Evolutionary conservation across 2,113 vertebrate species (phyloP), one percentile per base, ranked within the genome.

Genomic region (Cinclus mexicanus): DNA sequence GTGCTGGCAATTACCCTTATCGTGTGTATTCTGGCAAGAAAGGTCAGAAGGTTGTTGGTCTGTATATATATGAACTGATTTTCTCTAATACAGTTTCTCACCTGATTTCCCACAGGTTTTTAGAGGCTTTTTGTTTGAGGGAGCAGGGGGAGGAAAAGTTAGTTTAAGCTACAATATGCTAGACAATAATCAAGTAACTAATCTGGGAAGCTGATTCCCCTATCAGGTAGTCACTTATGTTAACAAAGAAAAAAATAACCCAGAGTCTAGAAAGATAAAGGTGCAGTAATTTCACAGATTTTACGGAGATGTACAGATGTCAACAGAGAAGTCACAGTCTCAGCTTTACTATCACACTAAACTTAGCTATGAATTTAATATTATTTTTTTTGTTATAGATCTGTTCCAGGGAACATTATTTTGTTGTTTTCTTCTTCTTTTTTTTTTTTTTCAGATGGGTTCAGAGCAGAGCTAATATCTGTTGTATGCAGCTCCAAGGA

Each of bases 21-120:
- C 26, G 0, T 87, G 72, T 76, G 72, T 90, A 92, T 94, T 92
- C 90, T 89, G 80, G 88, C 60, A 96, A 92, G 88, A 90, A 72
- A 96, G 93, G 94, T 96, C 90, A 96, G 60, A 92, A 94, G 82
- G 90, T 92, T 93, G 24, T 86, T 69, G 25, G 71, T 93, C 83
- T 89, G 93, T 95, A 95, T 97, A 95, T 94, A 93, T 96, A 95
- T 96, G 93, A 90, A 92, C 95, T 96, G 86, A 96, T 96, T 97
- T 97, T 82, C 95, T 90, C 69, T 93, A 94, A 85, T 83, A 77
- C 63, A 85, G 52, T 93, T 97, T 95, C 88, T 87, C 46, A 93
- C 75, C 85, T 91, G 91, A 95, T 91, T 97, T 96, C 93, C 93
- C 91, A 86, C 13, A 93, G 94, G 86, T 92, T 96, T 95, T 91